Evolutionary conservation across 2,113 vertebrate genomes (phyloP).

Genomic region (Amphiprion percula): DNA sequence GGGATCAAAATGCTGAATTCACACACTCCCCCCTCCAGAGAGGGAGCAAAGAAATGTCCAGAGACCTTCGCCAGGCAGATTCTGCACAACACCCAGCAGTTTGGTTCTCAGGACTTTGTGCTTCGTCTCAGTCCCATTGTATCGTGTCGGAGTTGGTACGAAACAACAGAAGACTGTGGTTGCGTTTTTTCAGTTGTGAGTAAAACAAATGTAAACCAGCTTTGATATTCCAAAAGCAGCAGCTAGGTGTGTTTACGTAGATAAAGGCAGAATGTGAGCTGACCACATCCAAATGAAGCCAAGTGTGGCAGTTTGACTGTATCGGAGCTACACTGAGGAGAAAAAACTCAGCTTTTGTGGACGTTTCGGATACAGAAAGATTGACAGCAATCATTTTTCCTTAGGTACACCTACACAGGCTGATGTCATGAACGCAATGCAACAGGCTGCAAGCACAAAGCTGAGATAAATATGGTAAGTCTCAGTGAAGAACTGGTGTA

Average conservation of each 20-base stretch:
- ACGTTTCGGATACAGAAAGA: not conserved
- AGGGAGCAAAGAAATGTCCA: constrained; percentile 24
- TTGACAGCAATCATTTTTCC: constrained; percentile 13
- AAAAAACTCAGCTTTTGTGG: not conserved
- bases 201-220: constrained; percentile 31
- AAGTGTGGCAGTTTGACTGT: not conserved
- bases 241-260: constrained; percentile 15
- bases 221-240: constrained; percentile 12
- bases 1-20: constrained; percentile 80
- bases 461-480: not conserved
- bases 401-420: not conserved
- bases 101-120: constrained; percentile 14
- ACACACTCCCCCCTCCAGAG: constrained; percentile 49
- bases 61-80: constrained; percentile 45
- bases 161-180: constrained; percentile 15
- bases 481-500: not conserved
- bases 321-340: constrained; percentile 5
- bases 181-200: not conserved
- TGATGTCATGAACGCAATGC: not conserved
- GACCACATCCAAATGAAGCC: constrained; percentile 10
- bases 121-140: constrained; percentile 20
- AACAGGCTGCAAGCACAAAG: not conserved
- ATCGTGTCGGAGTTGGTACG: not conserved
- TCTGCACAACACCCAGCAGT: constrained; percentile 35
- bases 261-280: constrained; percentile 22